Conservation (phyloP, 2,797 vertebrate species). For the Pelodytes ibericus region DNA sequence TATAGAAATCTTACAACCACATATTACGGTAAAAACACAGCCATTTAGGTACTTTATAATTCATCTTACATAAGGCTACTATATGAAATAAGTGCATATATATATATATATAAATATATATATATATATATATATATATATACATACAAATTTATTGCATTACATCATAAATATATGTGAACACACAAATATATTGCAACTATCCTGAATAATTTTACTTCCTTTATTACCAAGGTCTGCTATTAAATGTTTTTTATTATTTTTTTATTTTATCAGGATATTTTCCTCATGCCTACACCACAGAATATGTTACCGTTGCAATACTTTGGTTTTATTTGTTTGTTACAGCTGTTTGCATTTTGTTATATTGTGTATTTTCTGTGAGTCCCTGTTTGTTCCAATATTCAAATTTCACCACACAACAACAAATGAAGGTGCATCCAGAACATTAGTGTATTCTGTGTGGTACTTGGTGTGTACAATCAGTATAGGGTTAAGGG, state of each 20-base stretch:
- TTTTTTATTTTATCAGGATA: neutral
- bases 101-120: neutral
- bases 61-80: neutral
- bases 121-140: neutral
- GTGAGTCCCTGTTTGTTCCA: too few species aligned
- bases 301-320: neutral
- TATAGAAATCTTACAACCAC: neutral
- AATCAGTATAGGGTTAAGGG: neutral
- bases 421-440: neutral
- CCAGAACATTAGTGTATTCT: neutral
- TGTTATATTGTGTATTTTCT: neutral
- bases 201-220: too few species aligned
- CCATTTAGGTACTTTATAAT: neutral
- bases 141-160: neutral
- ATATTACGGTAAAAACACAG: neutral
- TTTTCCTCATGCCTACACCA: neutral
- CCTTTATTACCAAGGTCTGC: neutral
- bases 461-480: neutral
- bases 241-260: neutral
- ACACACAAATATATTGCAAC: neutral
- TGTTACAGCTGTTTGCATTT: neutral
- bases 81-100: neutral
- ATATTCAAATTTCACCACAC: too few species aligned
- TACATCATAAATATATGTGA: neutral
- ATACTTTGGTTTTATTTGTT: neutral